Base-by-base conservation (phyloP, 2,797 vertebrate species). In the Molossus alvarezi region DNA sequence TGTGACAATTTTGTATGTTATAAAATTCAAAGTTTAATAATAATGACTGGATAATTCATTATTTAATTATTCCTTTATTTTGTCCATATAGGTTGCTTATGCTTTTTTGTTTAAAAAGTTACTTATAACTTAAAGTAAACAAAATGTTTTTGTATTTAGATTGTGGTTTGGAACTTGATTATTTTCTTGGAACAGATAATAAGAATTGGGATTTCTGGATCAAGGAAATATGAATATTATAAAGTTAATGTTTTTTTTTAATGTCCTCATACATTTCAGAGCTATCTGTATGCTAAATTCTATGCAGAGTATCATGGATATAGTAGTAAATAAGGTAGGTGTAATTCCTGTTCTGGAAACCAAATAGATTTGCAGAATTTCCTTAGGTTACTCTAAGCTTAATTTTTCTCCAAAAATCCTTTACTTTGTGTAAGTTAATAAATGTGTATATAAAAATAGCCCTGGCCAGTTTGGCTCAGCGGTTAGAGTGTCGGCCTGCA, bases 341-440 rank as follows among this genome's bases (percentile, higher is more conserved):
- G 51, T 13, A 53, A 9, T 72, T 48, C 29, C 15, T 76, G 12
- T 58, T 57, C 64, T 79, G 48, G 60, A 96, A 96, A 71, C 73
- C 51, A 51, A 73, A 29, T 73, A 80, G 51, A 67, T 81, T 94
- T 89, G 48, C 21, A 89, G 51, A 73, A 58, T 88, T 89, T 80
- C 23, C 53, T 33, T 60, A 53, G 9, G 27, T 89, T 80, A 83
- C 29, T 72, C 25, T 83, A 20, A 20, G 17, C 33, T 76, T 69
- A 83, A 53, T 73, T 88, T 82, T 88, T 83, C 21, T 71, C 10
- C 55, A 64, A 48, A n/a, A 88, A 13, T 41, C 33, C 29, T 53
- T 73, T 76, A 51, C n/a, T 75, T 92, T 62, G 71, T 92, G 20
- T 82, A 75, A 75, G 67, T 29, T 75, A 55, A 53, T 62, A 41